Evolutionary conservation across 1,140 invertebrate genomes (phyloP), one percentile per base, ranked within the genome.

Genomic region (Ladona fulva): DNA sequence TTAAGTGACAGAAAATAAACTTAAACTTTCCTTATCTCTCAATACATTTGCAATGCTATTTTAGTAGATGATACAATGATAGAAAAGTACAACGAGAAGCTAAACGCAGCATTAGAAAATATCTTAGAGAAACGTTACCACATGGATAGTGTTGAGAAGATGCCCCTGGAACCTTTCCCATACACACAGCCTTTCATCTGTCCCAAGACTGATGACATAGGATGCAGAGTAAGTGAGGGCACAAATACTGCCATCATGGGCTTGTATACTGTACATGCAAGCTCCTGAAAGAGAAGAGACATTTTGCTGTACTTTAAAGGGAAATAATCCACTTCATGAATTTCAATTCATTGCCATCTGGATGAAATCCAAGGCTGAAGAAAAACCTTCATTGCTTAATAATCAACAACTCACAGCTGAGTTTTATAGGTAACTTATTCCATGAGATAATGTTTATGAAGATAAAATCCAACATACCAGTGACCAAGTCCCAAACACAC

Each of bases 121-220:
- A 37, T 37, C 8, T 37, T 1, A 1, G 8, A 37, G 8, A 37
- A 37, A 37, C 1, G 3, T 37, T 83, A 91, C 90, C 81, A 91
- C 86, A 78, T 89, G 87, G 79, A 95, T 89, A 12, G 91, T 92
- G 82, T 94, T 93, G 24, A 98, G 87, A 80, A 98, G 87, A 86
- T 97, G 94, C 6, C 96, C 96, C 84, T 96, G 95, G 83, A 96
- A 97, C 74, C 96, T 89, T 83, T 98, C 96, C 96, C 96, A 98
- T 24, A 99, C 94, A 84, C 95, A 96, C 1, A 98, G 89, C 44
- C 91, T 89, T 81, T 97, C 94, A 85, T 98, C 96, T 16, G 92
- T 89, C n/a, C 95, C 96, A 74, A 96, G 88, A 76, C 95, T 97
- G 79, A 98, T 94, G 25, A 98, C 93, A 86, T 97, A 97, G 74